These are phyloP conservation scores for Drosophila watanabei DNA, from an alignment of 1,140 invertebrate genomes.

Conservation along the genomic window DNA sequence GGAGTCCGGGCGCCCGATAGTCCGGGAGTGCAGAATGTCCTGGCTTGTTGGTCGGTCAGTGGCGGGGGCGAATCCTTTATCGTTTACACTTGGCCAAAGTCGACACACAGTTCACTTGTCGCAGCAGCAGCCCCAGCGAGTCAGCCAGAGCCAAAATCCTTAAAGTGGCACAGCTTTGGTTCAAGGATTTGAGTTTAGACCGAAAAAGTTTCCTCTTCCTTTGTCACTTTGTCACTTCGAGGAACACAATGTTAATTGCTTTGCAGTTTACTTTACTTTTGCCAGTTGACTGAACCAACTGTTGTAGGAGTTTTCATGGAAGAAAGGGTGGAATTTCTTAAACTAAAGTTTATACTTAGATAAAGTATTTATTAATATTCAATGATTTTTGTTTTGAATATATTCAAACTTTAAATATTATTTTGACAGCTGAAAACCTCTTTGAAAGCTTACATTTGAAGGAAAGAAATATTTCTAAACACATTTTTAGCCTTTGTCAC, in stretches of 20 bases:
- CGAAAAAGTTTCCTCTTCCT: constrained; percentile 35
- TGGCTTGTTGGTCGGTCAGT: constrained; percentile 48
- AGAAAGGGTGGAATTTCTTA: constrained; percentile 18
- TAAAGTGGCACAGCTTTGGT: constrained; percentile 30
- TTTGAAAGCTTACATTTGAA: neutral
- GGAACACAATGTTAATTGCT: constrained; percentile 53
- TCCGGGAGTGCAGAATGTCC: constrained; percentile 10
- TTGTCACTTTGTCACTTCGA: constrained; percentile 40
- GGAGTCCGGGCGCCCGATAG: neutral
- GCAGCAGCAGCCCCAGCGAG: constrained; percentile 1
- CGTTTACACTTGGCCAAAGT: constrained; percentile 67
- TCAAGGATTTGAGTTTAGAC: constrained; percentile 7
- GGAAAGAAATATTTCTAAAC: neutral
- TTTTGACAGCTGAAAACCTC: neutral
- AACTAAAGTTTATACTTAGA: neutral
- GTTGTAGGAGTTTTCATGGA: constrained; percentile 12
- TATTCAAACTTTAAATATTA: too few species aligned
- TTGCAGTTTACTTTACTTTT: constrained; percentile 44
- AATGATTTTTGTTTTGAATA: neutral
- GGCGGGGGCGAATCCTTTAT: constrained; percentile 49
- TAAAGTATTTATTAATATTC: neutral
- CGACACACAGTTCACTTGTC: constrained; percentile 23
- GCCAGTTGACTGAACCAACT: constrained; percentile 25
- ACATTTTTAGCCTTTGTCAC: neutral
- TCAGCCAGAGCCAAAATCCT: constrained; percentile 27